Percentiles rank a stretch among this genome's conserved stretches.
phyloP scores from a whole-genome alignment of 2,113 vertebrate species.

The Forbesichthys agassizii region DNA sequence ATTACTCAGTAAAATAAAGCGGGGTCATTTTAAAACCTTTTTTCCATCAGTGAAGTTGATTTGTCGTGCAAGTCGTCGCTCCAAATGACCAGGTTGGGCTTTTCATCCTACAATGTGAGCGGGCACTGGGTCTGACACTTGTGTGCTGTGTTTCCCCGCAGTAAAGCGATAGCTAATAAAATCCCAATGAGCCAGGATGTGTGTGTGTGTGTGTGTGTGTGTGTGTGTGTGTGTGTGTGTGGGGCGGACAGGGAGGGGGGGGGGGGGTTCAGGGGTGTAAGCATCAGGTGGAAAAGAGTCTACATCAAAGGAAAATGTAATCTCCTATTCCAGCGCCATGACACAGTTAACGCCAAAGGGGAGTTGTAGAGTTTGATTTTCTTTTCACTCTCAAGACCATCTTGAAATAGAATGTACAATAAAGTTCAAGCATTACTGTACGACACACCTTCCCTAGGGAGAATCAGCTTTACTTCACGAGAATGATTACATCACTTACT shows the following conservation, averaged over 20 bases:
- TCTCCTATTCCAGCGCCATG: slow-evolving; percentile 14
- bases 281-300: neutral
- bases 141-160: neutral
- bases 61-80: neutral
- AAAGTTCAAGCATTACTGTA: neutral
- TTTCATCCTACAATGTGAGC: slow-evolving; percentile 30
- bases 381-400: neutral
- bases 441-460: slow-evolving; percentile 3
- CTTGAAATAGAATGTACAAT: neutral
- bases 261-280: neutral
- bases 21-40: slow-evolving; percentile 5
- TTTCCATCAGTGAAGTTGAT: slow-evolving; percentile 5
- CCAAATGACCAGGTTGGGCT: slow-evolving; percentile 13
- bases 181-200: slow-evolving; percentile 13
- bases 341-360: slow-evolving; percentile 6
- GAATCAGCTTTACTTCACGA: neutral
- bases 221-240: slow-evolving; percentile 8
- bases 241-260: too few species aligned
- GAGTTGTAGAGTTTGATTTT: slow-evolving; percentile 6
- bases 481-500: too few species aligned
- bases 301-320: slow-evolving; percentile 20
- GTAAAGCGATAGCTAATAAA: slow-evolving; percentile 13
- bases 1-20: neutral
- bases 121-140: neutral
- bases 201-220: slow-evolving; percentile 9